Evolutionary conservation across 2,888 invertebrate genomes (phyloP).

Genomic region (Pterobdella sp.): DNA sequence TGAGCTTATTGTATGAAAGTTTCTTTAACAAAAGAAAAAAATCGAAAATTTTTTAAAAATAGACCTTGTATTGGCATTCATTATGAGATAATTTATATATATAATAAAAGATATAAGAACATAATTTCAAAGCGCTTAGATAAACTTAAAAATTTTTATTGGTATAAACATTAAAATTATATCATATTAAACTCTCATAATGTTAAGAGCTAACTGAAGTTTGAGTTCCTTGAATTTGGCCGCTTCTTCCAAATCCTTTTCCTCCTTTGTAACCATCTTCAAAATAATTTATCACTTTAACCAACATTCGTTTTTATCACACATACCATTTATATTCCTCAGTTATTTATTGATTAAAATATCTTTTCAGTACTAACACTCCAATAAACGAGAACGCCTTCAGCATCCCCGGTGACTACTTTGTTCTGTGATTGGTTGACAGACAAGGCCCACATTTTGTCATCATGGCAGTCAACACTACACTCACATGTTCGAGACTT

Average conservation of each 20-base stretch:
- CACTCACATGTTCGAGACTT: slow-evolving; percentile 76
- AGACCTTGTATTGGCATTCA: too few species aligned
- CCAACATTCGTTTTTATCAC: not conserved
- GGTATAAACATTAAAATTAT: too few species aligned
- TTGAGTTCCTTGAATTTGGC: slow-evolving; percentile 11
- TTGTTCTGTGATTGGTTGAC: slow-evolving; percentile 62
- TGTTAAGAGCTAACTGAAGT: not conserved
- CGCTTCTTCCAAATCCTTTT: not conserved
- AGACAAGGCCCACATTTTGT: slow-evolving; percentile 58
- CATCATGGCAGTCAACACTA: slow-evolving; percentile 78
- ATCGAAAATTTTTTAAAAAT: too few species aligned
- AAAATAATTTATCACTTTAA: too few species aligned
- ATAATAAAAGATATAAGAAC: too few species aligned
- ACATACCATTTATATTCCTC: not conserved
- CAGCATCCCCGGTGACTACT: slow-evolving; percentile 76
- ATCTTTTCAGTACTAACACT: slow-evolving; percentile 49
- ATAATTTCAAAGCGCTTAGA: too few species aligned
- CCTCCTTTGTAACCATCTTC: slow-evolving; percentile 4
- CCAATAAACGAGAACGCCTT: slow-evolving; percentile 77
- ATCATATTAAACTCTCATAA: too few species aligned
- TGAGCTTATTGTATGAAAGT: too few species aligned
- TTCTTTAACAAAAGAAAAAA: too few species aligned
- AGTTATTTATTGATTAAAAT: slow-evolving; percentile 4
- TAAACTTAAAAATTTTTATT: too few species aligned
- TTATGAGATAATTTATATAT: too few species aligned